A percentile compares a stretch with the other conserved stretches of the same genome.
Evolutionary conservation across 2,888 invertebrate genomes (phyloP).

Genomic region (Perizoma flavofasciatum): DNA sequence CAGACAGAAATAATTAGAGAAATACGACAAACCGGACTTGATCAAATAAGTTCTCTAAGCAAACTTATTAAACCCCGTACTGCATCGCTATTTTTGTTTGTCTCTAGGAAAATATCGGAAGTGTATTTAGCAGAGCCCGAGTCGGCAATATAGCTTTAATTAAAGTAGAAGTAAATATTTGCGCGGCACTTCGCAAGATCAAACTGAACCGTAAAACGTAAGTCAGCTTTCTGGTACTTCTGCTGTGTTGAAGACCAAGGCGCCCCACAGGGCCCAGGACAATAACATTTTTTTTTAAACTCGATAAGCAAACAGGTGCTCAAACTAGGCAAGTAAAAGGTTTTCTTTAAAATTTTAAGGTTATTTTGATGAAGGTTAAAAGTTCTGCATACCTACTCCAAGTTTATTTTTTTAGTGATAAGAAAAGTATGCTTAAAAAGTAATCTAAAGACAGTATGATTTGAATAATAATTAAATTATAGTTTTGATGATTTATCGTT

Average conservation of each 20-base stretch:
- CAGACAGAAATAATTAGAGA: too few species aligned
- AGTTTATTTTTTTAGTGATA: too few species aligned
- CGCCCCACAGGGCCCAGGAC: background rate
- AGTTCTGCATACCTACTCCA: too few species aligned
- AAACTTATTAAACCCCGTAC: slow-evolving; percentile 25
- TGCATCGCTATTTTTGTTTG: slow-evolving; percentile 27
- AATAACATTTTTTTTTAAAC: too few species aligned
- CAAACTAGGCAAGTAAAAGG: too few species aligned
- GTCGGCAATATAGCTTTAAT: slow-evolving; percentile 65
- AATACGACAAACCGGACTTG: background rate
- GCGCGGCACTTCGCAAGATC: slow-evolving; percentile 46
- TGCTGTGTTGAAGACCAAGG: background rate
- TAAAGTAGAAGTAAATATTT: slow-evolving; percentile 62
- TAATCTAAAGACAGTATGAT: too few species aligned
- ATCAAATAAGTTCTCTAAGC: slow-evolving; percentile 15
- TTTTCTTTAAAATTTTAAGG: too few species aligned
- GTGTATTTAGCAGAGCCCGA: slow-evolving; percentile 35
- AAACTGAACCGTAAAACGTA: slow-evolving; percentile 41
- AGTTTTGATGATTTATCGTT: too few species aligned
- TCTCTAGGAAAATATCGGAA: slow-evolving; percentile 37
- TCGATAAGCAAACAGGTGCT: too few species aligned
- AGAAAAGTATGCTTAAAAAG: too few species aligned
- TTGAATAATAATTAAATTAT: too few species aligned
- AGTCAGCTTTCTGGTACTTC: slow-evolving; percentile 10
- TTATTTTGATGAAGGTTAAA: too few species aligned